Evolutionary conservation across 2,888 invertebrate species (phyloP).

Genomic region (Machimus rusticus): DNA sequence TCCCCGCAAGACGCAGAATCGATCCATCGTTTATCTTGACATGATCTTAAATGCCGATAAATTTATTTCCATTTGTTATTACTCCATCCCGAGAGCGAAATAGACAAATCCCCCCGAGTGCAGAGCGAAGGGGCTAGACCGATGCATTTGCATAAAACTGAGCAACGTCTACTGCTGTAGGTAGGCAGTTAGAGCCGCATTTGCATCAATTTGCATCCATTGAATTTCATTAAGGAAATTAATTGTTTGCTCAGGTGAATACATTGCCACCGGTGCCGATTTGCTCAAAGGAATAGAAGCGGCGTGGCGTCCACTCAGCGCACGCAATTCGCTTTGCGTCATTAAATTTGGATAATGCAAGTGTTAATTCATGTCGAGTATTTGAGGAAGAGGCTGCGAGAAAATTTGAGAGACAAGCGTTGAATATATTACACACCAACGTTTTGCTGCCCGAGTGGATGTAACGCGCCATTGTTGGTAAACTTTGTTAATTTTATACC

Average conservation of each 20-base stretch:
- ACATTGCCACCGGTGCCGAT: slow-evolving; percentile 6
- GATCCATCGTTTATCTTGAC: slow-evolving; percentile 56
- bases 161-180: slow-evolving; percentile 17
- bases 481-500: neutral
- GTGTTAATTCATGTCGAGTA: neutral
- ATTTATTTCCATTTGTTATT: slow-evolving; percentile 50
- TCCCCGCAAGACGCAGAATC: slow-evolving; percentile 39
- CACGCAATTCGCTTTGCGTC: neutral
- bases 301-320: neutral
- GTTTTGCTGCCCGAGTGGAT: neutral
- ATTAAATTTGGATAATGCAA: neutral
- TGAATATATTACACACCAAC: neutral
- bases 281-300: neutral
- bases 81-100: slow-evolving; percentile 20
- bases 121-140: neutral
- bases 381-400: neutral
- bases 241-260: slow-evolving; percentile 41
- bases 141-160: slow-evolving; percentile 33
- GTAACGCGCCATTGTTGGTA: neutral
- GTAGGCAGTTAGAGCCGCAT: slow-evolving; percentile 36
- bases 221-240: slow-evolving; percentile 43
- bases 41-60: slow-evolving; percentile 54
- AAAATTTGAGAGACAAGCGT: neutral
- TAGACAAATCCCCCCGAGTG: slow-evolving; percentile 13
- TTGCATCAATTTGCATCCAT: slow-evolving; percentile 44